These are phyloP conservation scores for Periophthalmus magnuspinnatus DNA, from an alignment of 2,797 vertebrate species.

Conservation along the genomic window DNA sequence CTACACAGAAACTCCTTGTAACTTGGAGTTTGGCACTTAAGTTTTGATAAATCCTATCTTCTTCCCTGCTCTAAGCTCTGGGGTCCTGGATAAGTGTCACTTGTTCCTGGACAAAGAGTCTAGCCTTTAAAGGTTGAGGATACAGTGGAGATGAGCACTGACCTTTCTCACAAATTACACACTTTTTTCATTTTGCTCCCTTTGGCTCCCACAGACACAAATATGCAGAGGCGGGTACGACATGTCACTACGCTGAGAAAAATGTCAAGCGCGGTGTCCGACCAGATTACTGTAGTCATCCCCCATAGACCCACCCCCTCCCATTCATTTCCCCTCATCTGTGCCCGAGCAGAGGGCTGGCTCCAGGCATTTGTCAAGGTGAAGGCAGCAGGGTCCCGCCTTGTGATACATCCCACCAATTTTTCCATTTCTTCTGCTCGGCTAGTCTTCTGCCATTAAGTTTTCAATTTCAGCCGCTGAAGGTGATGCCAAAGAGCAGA, in stretches of 20 bases:
- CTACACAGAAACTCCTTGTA: not conserved
- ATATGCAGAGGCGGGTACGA: conserved; percentile 39
- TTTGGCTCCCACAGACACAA: conserved; percentile 23
- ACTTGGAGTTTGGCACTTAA: not conserved
- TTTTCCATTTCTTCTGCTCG: conserved; percentile 65
- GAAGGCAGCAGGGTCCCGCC: conserved; percentile 57
- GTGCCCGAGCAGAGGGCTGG: conserved; percentile 58
- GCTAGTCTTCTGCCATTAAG: conserved; percentile 60
- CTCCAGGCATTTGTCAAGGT: conserved; percentile 73
- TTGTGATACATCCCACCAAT: conserved; percentile 57
- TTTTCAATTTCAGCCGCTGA: conserved; percentile 59
- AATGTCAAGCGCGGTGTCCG: conserved; percentile 73
- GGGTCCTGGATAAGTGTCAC: conserved; percentile 61
- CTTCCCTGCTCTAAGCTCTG: conserved; percentile 31
- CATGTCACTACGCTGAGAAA: conserved; percentile 44
- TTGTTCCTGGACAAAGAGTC: conserved; percentile 69
- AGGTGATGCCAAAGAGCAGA: conserved; percentile 58
- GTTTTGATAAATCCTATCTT: conserved; percentile 29
- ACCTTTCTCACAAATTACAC: conserved; percentile 71
- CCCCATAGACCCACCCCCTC: conserved; percentile 61
- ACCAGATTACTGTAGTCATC: conserved; percentile 78
- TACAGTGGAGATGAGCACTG: conserved; percentile 73
- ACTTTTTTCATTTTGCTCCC: conserved; percentile 6
- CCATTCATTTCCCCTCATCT: conserved; percentile 67
- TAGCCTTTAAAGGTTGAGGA: conserved; percentile 79